Evolutionary conservation across 2,797 vertebrate genomes (phyloP).

Genomic region (Acanthurus tractus): DNA sequence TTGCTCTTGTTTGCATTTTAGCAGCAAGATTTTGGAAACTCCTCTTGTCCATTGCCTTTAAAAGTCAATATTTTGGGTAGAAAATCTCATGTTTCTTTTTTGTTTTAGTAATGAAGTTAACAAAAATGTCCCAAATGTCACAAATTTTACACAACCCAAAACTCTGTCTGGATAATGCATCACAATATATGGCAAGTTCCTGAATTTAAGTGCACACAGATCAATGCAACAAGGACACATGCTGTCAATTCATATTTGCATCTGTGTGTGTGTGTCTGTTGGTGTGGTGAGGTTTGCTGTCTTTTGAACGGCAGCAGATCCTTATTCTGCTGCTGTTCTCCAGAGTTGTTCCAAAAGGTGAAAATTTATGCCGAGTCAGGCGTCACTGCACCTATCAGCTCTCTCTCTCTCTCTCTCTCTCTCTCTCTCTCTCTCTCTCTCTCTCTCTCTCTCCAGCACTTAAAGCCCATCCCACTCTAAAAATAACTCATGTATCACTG

Average conservation of each 20-base stretch:
- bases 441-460: slow-evolving; percentile 19
- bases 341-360: slow-evolving; percentile 49
- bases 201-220: slow-evolving; percentile 64
- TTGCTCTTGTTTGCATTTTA: not conserved
- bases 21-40: no score
- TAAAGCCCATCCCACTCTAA: slow-evolving; percentile 19
- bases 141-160: slow-evolving; percentile 26
- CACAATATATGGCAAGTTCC: slow-evolving; percentile 35
- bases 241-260: slow-evolving; percentile 52
- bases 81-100: no score
- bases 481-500: slow-evolving; percentile 20
- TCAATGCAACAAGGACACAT: slow-evolving; percentile 68
- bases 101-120: no score
- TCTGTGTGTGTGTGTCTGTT: slow-evolving; percentile 19
- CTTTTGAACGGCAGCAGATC: slow-evolving; percentile 52
- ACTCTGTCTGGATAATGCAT: slow-evolving; percentile 39
- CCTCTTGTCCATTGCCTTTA: not conserved
- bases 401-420: not conserved
- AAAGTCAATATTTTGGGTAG: not conserved
- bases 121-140: slow-evolving; percentile 12
- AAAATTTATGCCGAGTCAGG: slow-evolving; percentile 69
- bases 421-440: slow-evolving; percentile 16
- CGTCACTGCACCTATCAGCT: slow-evolving; percentile 35
- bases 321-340: not conserved
- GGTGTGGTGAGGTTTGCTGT: slow-evolving; percentile 24